These are phyloP conservation scores for Smittia aterrima DNA, from an alignment of 2,888 invertebrate species.

Conservation along the genomic window DNA sequence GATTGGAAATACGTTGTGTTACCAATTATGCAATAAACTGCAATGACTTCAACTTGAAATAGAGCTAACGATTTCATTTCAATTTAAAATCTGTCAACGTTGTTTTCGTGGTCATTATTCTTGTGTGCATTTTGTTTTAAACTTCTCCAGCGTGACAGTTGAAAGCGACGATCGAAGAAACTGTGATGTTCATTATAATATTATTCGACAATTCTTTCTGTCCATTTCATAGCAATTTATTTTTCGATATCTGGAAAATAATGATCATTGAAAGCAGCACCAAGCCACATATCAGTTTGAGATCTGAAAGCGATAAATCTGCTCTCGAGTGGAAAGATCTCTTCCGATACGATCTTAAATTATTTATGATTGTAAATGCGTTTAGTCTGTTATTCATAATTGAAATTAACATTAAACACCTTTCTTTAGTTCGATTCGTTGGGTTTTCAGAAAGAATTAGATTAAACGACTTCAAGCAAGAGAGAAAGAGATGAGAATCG, in stretches of 20 bases:
- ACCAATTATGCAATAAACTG: conserved; percentile 23
- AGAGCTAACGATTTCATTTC: conserved; percentile 18
- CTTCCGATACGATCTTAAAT: neutral
- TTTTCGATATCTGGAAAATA: neutral
- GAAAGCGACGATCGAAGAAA: neutral
- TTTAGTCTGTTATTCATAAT: too few species aligned
- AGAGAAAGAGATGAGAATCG: too few species aligned
- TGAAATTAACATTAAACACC: too few species aligned
- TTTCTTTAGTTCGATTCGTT: too few species aligned
- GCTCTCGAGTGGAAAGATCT: neutral
- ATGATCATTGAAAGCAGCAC: conserved; percentile 25
- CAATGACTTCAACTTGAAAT: neutral
- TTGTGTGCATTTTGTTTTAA: neutral
- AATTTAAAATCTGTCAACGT: conserved; percentile 12
- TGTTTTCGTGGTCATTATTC: conserved; percentile 16
- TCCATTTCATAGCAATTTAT: conserved; percentile 25
- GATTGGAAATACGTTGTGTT: neutral
- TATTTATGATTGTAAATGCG: neutral
- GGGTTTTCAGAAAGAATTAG: too few species aligned
- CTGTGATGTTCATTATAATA: conserved; percentile 25
- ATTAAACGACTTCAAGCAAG: too few species aligned
- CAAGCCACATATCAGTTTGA: conserved; percentile 10
- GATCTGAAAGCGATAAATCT: conserved; percentile 2
- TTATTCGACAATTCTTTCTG: conserved; percentile 24
- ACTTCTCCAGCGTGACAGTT: neutral